A percentile compares a stretch with the other conserved stretches of the same genome.
Conservation (phyloP, 2,797 vertebrate genomes). For the Buphagus erythrorhynchus region DNA sequence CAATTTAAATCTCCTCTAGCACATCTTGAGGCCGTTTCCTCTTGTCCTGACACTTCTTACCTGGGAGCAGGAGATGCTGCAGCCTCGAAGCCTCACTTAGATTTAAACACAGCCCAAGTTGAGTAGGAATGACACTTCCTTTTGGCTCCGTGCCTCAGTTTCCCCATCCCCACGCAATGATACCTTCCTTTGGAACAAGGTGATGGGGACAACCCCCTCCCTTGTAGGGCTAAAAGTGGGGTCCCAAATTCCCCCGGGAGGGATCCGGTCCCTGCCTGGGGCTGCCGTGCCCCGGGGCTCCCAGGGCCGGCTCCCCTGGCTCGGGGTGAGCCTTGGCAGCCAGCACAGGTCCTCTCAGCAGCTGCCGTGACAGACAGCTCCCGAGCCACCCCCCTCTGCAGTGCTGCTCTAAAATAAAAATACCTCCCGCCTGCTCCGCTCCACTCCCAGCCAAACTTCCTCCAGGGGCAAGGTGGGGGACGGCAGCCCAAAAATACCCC, state of each 20-base stretch:
- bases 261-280: neutral
- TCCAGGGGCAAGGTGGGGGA: conserved; percentile 38
- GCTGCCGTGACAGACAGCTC: conserved; percentile 68
- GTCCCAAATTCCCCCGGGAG: fast-evolving
- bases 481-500: neutral
- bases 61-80: neutral
- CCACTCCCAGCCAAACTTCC: conserved; percentile 63
- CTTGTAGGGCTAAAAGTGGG: neutral
- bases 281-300: neutral
- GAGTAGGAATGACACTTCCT: fast-evolving
- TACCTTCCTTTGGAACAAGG: too few relatives aligned
- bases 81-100: fast-evolving
- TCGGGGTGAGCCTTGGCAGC: neutral
- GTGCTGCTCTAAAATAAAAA: conserved; percentile 83
- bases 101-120: fast-evolving
- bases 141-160: neutral
- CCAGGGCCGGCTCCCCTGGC: neutral
- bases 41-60: neutral
- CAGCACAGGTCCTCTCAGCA: conserved; percentile 6
- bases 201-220: fast-evolving
- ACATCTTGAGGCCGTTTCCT: neutral
- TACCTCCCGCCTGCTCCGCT: conserved; percentile 69
- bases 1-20: neutral
- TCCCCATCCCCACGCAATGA: neutral
- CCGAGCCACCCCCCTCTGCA: conserved; percentile 79